Conservation (phyloP, 2,113 vertebrate genomes). For the Xyrauchen texanus region DNA sequence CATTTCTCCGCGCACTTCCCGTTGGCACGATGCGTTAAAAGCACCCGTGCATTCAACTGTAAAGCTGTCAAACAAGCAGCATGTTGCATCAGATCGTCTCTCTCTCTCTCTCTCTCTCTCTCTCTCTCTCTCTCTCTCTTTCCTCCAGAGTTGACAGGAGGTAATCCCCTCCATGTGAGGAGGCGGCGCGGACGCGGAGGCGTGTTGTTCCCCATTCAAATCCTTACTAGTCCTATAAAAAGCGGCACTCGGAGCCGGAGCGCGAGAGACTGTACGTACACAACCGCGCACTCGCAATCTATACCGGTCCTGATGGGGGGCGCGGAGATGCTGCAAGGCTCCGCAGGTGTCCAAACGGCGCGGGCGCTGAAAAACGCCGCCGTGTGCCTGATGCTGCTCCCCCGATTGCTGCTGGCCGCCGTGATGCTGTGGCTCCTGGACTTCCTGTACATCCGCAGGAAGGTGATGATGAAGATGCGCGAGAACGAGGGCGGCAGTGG, state of each 20-base stretch:
- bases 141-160: constrained; percentile 73
- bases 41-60: neutral
- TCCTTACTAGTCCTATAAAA: constrained; percentile 89
- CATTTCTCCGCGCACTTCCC: no score
- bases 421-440: constrained; percentile 95
- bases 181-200: constrained; percentile 88
- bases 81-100: neutral
- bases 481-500: constrained; percentile 41
- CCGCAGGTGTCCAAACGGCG: constrained; percentile 83
- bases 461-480: constrained; percentile 81
- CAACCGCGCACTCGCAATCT: constrained; percentile 28
- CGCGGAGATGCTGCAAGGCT: constrained; percentile 82
- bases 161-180: constrained; percentile 94
- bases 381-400: constrained; percentile 91
- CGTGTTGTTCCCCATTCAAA: constrained; percentile 90
- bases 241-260: constrained; percentile 67
- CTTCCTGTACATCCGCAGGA: constrained; percentile 92
- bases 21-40: neutral
- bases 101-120: constrained; percentile 35
- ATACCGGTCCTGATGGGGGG: constrained; percentile 70
- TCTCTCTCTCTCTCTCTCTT: constrained; percentile 37
- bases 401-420: constrained; percentile 92
- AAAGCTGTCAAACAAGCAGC: neutral
- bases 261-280: neutral
- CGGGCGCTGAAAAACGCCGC: constrained; percentile 86